A percentile compares a stretch with the other conserved stretches of the same genome.
These are phyloP conservation scores for Epistrophella euchroma DNA, from an alignment of 2,888 invertebrate genomes.

Conservation along the genomic window DNA sequence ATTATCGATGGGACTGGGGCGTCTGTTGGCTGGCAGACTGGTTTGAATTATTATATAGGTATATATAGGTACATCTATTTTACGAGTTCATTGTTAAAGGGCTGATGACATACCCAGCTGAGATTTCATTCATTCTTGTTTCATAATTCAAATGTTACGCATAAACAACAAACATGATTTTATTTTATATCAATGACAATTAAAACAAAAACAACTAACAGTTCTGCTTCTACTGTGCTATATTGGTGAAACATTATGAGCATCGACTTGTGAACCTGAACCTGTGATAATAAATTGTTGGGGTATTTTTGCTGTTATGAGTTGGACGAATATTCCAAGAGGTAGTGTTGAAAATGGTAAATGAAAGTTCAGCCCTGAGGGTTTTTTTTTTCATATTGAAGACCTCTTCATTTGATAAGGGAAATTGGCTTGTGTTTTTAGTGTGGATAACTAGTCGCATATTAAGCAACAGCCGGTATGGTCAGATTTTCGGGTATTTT, in stretches of 20 bases:
- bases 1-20: not conserved
- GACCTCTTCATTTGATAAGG: not conserved
- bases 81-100: conserved; percentile 44
- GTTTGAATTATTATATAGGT: conserved; percentile 32
- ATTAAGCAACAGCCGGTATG: no score
- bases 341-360: not conserved
- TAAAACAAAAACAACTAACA: not conserved
- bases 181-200: not conserved
- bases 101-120: conserved; percentile 70
- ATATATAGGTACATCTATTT: no score
- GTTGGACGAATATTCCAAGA: not conserved
- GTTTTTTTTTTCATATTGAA: not conserved
- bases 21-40: conserved; percentile 22
- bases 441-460: not conserved
- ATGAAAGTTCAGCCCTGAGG: not conserved
- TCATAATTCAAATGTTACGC: conserved; percentile 60
- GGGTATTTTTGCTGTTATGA: not conserved
- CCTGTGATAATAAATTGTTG: not conserved
- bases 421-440: not conserved
- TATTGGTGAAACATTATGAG: conserved; percentile 7
- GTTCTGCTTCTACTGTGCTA: conserved; percentile 16
- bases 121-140: conserved; percentile 65
- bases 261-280: not conserved
- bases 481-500: no score
- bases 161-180: conserved; percentile 52